phyloP scores from a whole-genome alignment of 1,140 invertebrate species.

The Arion vulgaris region DNA sequence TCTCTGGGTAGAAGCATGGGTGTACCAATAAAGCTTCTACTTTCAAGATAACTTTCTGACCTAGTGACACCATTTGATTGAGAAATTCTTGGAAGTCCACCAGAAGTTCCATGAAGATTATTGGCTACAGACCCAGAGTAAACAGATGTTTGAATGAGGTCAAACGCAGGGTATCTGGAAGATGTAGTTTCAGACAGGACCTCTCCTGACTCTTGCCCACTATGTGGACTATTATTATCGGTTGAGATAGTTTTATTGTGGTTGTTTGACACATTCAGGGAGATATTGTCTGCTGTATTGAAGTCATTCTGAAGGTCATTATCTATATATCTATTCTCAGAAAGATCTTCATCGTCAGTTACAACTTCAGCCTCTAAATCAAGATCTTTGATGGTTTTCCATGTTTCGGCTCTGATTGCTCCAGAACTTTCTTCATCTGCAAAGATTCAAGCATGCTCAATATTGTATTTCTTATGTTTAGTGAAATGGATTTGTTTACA shows the following conservation, averaged over 20 bases:
- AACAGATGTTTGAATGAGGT: not conserved
- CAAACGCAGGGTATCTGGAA: not conserved
- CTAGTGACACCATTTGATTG: not conserved
- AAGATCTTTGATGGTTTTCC: conserved; percentile 48
- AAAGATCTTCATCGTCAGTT: not conserved
- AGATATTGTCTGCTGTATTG: not conserved
- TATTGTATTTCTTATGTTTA: no score
- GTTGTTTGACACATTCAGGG: not conserved
- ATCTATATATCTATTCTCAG: not conserved
- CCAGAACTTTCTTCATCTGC: conserved; percentile 21
- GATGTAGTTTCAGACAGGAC: not conserved
- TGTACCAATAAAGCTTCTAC: not conserved
- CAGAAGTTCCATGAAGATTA: not conserved
- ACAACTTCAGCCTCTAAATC: conserved; percentile 33
- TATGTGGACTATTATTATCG: not conserved
- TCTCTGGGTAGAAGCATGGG: not conserved
- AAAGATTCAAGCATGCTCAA: conserved; percentile 8
- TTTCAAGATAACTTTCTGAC: not conserved
- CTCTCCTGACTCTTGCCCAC: not conserved
- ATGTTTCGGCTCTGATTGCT: conserved; percentile 49
- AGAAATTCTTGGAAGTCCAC: not conserved
- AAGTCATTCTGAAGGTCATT: not conserved
- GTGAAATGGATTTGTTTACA: no score
- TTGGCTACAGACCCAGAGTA: not conserved
- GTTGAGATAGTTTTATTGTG: conserved; percentile 9